phyloP scores from a whole-genome alignment of 2,888 invertebrate species.

The Sipha maydis region DNA sequence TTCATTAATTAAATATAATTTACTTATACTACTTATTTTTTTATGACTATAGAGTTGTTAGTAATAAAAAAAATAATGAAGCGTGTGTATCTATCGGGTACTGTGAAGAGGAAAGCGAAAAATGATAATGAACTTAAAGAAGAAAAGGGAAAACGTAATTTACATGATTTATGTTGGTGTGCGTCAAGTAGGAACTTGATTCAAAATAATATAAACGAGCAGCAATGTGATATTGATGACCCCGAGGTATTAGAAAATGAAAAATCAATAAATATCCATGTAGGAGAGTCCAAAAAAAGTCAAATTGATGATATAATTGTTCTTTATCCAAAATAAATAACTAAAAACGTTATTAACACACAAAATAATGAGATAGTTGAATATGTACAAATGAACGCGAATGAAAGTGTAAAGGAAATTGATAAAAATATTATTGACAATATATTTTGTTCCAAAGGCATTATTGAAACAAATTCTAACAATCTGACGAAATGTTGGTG shows the following conservation, averaged over 20 bases:
- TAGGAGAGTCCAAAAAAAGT: not conserved
- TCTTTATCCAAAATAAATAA: not conserved
- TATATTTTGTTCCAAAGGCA: conserved; percentile 1
- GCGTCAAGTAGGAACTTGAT: not conserved
- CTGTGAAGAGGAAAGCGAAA: not conserved
- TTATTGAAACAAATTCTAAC: not conserved
- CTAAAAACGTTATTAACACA: not conserved
- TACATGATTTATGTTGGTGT: conserved; percentile 8
- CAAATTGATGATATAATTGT: not conserved
- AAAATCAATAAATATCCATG: not conserved
- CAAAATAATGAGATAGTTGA: conserved; percentile 13
- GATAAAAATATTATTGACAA: conserved; percentile 7
- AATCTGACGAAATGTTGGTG: not conserved
- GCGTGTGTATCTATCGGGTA: conserved; percentile 9
- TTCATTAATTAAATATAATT: too few species aligned
- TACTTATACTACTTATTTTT: not conserved
- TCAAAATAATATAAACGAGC: not conserved
- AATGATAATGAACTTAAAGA: conserved; percentile 3
- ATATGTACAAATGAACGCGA: not conserved
- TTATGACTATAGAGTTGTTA: conserved; percentile 8
- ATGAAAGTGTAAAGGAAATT: not conserved
- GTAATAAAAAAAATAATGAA: not conserved
- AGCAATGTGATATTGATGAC: conserved; percentile 14
- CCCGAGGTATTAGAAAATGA: not conserved
- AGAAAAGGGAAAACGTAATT: conserved; percentile 11